Base-by-base conservation (phyloP, 1,140 invertebrate genomes). In the Drosophila pectinifera region DNA sequence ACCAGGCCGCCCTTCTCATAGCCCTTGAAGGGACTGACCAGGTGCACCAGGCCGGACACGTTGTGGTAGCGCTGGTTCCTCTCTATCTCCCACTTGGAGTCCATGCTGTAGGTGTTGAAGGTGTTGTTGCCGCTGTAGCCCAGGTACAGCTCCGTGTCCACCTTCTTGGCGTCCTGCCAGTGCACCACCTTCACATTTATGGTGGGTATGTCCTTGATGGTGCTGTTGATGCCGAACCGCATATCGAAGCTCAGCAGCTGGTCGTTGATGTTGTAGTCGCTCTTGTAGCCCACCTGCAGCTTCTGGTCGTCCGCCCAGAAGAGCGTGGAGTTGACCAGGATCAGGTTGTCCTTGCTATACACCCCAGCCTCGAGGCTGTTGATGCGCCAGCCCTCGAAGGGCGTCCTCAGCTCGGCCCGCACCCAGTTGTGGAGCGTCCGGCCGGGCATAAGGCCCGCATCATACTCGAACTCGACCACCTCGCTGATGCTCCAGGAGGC, bases 381-480 rank as follows among this genome's bases (percentile, higher is more conserved):
- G 38, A 94, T 94, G 55, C 93, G 94, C 95, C 96, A 96, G n/a
- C 95, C 94, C 4, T 94, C 92, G 77, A 96, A 96, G 0, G 96
- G 96, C 1, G 96, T 96, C 1, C 94, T 91, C 10, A 96, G 76
- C 58, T 95, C 94, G 1, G 93, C 94, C 10, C 79, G 84, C 63
- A 92, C 80, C 63, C 91, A 86, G 7, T 92, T 85, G n/a, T 93
- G 83, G 11, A 94, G 88, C 28, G 93, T 94, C 53, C 93, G 92
- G 1, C 75, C 79, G 0, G 82, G 78, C 53, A 85, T 57, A 4
- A 86, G 46, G 10, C 90, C 90, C 0, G 93, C 90, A 36, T 94
- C 92, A 7, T 95, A 88, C 8, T 78, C 92, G n/a, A 94, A 74
- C 4, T 93, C 90, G 11, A 95, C 93, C 2, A 82, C 69, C 38